A percentile compares a stretch with the other conserved stretches of the same genome.
phyloP scores from a whole-genome alignment of 2,888 invertebrate genomes.

The Hemithea aestivaria region DNA sequence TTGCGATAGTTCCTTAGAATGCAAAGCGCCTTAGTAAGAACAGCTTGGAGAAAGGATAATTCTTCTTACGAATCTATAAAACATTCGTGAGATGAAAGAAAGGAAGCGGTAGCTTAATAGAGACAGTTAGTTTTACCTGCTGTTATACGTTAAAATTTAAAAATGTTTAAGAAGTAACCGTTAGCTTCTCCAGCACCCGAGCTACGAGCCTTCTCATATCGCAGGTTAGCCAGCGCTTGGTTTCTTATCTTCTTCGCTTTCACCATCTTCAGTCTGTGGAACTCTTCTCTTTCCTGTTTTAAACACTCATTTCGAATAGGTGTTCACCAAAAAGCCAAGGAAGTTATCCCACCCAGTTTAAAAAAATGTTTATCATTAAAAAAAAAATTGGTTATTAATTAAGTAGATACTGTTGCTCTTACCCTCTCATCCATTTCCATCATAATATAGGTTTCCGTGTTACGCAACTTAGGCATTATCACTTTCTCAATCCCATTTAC shows the following conservation, averaged over 20 bases:
- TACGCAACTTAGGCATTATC: constrained; percentile 64
- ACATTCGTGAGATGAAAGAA: too few relatives aligned
- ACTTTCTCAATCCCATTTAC: constrained; percentile 73
- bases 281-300: constrained; percentile 68
- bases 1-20: too few relatives aligned
- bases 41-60: too few relatives aligned
- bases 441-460: constrained; percentile 65
- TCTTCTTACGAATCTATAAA: too few relatives aligned
- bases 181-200: constrained; percentile 25
- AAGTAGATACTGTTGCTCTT: too few relatives aligned
- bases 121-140: too few relatives aligned
- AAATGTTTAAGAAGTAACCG: constrained; percentile 22
- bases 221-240: constrained; percentile 32
- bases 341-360: too few relatives aligned
- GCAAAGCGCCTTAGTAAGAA: too few relatives aligned
- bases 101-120: too few relatives aligned
- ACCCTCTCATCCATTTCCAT: constrained; percentile 73
- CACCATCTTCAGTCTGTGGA: constrained; percentile 70
- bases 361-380: neutral
- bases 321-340: too few relatives aligned
- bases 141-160: too few relatives aligned
- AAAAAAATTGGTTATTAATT: neutral
- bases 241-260: constrained; percentile 64
- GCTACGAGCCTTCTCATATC: constrained; percentile 18
- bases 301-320: neutral